A percentile compares a stretch with the other conserved stretches of the same genome.
These are phyloP conservation scores for Pantelozetes paolii DNA, from an alignment of 2,888 invertebrate species.

Conservation along the genomic window DNA sequence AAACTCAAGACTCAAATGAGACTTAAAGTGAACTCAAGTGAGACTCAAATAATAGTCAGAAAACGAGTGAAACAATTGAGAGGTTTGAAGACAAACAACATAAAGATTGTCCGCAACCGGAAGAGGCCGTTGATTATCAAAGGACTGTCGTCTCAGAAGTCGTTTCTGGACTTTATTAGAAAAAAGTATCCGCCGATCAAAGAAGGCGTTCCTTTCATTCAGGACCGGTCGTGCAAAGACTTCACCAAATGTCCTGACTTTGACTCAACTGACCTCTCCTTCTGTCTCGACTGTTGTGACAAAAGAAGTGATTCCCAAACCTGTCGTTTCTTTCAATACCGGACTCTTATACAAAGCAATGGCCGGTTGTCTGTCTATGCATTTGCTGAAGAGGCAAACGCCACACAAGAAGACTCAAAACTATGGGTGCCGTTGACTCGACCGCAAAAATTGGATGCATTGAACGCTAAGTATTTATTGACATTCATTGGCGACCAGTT, in stretches of 20 bases:
- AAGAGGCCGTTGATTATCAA: neutral
- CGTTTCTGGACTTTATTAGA: neutral
- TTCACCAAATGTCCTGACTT: neutral
- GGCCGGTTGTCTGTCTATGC: slow-evolving; percentile 83
- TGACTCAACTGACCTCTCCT: neutral
- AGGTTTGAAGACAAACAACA: neutral
- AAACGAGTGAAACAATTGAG: neutral
- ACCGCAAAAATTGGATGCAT: slow-evolving; percentile 65
- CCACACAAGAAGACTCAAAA: slow-evolving; percentile 65
- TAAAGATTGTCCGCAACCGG: neutral
- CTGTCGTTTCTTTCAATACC: slow-evolving; percentile 91
- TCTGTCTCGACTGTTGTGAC: slow-evolving; percentile 3
- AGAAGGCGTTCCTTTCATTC: slow-evolving; percentile 30
- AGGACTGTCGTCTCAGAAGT: neutral
- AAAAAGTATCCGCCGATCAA: slow-evolving; percentile 8
- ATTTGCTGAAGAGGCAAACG: slow-evolving; percentile 79
- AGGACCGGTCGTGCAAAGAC: slow-evolving; percentile 21
- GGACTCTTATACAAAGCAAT: slow-evolving; percentile 81
- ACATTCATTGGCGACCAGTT: slow-evolving; percentile 84
- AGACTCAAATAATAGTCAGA: neutral
- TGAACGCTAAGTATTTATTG: slow-evolving; percentile 80
- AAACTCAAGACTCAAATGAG: too few species aligned
- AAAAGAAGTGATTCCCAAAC: neutral
- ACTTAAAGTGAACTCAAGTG: neutral
- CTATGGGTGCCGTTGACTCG: slow-evolving; percentile 74